Percentiles rank a stretch among this genome's conserved stretches.
Evolutionary conservation across 2,113 vertebrate genomes (phyloP).

Genomic region (Microtus pennsylvanicus): DNA sequence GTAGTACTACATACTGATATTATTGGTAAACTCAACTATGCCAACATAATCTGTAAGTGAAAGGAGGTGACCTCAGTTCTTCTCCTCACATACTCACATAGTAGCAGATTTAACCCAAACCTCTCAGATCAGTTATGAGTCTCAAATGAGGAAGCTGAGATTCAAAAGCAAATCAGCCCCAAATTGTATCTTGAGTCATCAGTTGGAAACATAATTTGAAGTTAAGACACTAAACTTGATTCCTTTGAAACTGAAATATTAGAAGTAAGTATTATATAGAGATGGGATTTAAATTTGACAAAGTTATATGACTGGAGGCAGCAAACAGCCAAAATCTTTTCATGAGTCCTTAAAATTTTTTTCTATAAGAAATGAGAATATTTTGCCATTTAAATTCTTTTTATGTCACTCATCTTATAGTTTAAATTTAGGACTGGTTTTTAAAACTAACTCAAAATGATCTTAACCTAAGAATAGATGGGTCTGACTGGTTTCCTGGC

Average conservation of each 20-base stretch:
- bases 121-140: background rate
- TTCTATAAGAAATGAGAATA: background rate
- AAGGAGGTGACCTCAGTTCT: background rate
- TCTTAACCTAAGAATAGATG: slow-evolving; percentile 2
- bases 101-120: background rate
- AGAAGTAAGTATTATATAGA: background rate
- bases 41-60: background rate
- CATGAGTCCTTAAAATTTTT: background rate
- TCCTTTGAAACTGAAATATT: background rate
- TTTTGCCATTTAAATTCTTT: background rate
- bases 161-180: background rate
- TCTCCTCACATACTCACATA: accelerated
- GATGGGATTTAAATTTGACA: background rate
- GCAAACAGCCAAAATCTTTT: background rate
- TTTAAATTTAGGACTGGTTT: background rate
- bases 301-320: background rate
- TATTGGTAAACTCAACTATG: background rate
- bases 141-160: background rate
- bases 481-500: background rate
- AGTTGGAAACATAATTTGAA: background rate
- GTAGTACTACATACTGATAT: background rate
- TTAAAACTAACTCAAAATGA: background rate
- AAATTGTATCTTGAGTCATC: background rate
- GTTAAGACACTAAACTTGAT: background rate
- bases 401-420: background rate